Evolutionary conservation across 1,140 invertebrate genomes (phyloP).

Genomic region (Eubasilissa regina): DNA sequence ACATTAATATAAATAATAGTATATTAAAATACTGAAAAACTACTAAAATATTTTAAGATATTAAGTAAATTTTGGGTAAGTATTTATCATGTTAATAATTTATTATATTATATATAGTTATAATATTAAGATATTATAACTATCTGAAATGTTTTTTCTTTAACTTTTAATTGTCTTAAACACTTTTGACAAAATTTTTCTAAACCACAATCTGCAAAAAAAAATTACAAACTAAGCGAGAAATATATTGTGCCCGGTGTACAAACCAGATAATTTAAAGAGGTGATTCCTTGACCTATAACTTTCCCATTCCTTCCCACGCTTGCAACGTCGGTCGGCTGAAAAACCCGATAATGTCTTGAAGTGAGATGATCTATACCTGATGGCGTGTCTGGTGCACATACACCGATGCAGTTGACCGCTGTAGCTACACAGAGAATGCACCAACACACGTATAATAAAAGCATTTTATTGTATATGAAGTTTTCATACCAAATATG

Average conservation of each 20-base stretch:
- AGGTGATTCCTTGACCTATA: slow-evolving; percentile 64
- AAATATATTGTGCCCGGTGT: slow-evolving; percentile 63
- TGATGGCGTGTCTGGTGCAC: slow-evolving; percentile 48
- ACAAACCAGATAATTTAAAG: slow-evolving; percentile 67
- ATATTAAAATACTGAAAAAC: too few species aligned
- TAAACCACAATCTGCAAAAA: neutral
- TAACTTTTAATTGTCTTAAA: too few species aligned
- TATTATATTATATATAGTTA: too few species aligned
- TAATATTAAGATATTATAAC: too few species aligned
- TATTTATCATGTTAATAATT: too few species aligned
- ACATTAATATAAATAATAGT: too few species aligned
- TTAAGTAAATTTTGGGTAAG: too few species aligned
- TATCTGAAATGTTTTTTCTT: too few species aligned
- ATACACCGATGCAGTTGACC: slow-evolving; percentile 16
- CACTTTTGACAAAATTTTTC: neutral
- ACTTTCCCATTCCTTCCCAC: slow-evolving; percentile 65
- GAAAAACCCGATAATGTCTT: slow-evolving; percentile 47
- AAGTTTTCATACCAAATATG: neutral
- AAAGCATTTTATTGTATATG: neutral
- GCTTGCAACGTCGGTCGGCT: slow-evolving; percentile 22
- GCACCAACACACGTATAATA: neutral
- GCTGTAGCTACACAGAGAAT: neutral
- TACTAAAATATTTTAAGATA: too few species aligned
- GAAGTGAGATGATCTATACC: slow-evolving; percentile 55
- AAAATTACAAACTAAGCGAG: neutral